phyloP scores from a whole-genome alignment of 2,113 vertebrate species.

The Eira barbara region DNA sequence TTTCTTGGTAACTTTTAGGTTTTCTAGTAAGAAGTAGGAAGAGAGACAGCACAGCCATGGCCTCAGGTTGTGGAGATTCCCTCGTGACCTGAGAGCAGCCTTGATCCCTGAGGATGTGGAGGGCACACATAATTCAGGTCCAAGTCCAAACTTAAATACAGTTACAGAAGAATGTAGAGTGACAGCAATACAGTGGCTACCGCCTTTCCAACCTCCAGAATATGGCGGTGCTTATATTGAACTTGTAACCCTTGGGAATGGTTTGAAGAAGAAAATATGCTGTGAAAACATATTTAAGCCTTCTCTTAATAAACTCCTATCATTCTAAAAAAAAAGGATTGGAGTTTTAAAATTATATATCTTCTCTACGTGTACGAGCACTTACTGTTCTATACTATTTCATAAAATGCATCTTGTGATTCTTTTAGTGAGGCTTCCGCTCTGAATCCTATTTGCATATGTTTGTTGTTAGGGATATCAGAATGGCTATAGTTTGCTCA shows the following conservation, averaged over 20 bases:
- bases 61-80: neutral
- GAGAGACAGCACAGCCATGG: neutral
- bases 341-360: neutral
- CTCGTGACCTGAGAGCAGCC: neutral
- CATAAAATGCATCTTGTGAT: neutral
- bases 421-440: neutral
- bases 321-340: neutral
- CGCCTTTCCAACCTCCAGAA: neutral
- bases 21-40: neutral
- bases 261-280: neutral
- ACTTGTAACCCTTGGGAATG: neutral
- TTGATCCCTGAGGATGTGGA: neutral
- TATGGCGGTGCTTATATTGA: neutral
- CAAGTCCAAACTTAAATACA: neutral
- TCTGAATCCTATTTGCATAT: neutral
- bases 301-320: no score
- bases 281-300: neutral
- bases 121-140: neutral
- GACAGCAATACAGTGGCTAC: neutral
- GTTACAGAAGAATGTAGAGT: neutral
- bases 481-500: neutral
- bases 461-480: neutral
- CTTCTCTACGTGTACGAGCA: neutral
- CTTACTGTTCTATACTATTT: neutral
- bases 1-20: neutral